Percentiles rank a stretch among this genome's conserved stretches.
phyloP scores from a whole-genome alignment of 2,888 invertebrate genomes.

The Ferdinandea cuprea region DNA sequence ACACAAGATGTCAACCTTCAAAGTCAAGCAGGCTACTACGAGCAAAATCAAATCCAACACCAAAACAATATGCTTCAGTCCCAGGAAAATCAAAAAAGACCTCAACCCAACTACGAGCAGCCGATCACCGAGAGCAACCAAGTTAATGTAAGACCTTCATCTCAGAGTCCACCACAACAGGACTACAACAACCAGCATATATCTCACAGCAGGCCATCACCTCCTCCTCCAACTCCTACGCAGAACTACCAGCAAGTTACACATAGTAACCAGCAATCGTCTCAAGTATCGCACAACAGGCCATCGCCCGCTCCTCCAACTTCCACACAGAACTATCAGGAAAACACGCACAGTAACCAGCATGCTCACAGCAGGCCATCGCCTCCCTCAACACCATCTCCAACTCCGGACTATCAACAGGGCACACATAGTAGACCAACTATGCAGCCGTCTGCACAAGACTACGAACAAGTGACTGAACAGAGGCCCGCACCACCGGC shows the following conservation, averaged over 20 bases:
- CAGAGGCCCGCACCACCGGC: neutral
- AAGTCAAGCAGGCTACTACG: conserved; percentile 15
- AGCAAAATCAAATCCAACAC: conserved; percentile 14
- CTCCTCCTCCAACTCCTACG: conserved; percentile 1
- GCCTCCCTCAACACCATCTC: neutral
- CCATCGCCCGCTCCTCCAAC: conserved; percentile 40
- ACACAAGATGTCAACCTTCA: conserved; percentile 3
- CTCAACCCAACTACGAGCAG: conserved; percentile 55
- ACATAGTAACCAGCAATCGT: conserved; percentile 9
- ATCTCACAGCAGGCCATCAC: neutral
- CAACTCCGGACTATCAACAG: conserved; percentile 36
- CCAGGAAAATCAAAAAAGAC: neutral
- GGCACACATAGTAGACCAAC: conserved; percentile 32
- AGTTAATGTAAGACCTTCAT: no score
- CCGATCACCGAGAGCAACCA: no score
- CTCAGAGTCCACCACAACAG: conserved; percentile 5
- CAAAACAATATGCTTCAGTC: neutral
- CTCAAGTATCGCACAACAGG: neutral
- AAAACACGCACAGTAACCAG: no score
- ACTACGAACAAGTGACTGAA: conserved; percentile 23
- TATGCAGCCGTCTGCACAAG: conserved; percentile 30
- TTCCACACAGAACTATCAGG: conserved; percentile 13
- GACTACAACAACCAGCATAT: neutral
- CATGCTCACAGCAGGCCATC: conserved; percentile 24
- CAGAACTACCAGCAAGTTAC: neutral